Evolutionary conservation across 1,140 invertebrate genomes (phyloP), one percentile per base, ranked within the genome.

Genomic region (Fopius arisanus): DNA sequence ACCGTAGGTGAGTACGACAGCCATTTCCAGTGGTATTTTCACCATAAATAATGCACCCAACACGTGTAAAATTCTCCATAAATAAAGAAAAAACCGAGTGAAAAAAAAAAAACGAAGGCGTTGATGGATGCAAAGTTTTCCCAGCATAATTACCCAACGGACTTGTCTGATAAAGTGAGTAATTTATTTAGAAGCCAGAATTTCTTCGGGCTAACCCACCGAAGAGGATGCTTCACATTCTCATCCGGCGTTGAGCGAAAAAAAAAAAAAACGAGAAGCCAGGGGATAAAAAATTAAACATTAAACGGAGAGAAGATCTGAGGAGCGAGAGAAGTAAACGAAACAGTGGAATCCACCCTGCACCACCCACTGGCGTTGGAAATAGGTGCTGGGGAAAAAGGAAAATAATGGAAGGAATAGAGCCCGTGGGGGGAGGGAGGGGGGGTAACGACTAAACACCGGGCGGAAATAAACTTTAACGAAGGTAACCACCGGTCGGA

Each of bases 391-490:
- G 19, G 31, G 5, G n/a, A 40, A 40, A 29, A 21, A 41, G 12
- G 54, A 48, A 54, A 54, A 23, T 54, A 23, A 21, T 3, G 23
- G 5, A 54, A 54, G 21, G 16, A 54, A 54, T 7, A 54, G 21
- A 14, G 48, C 33, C 54, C 37, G n/a, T n/a, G n/a, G n/a, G n/a
- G n/a, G n/a, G n/a, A n/a, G n/a, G n/a, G n/a, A n/a, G n/a, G n/a
- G 66, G 66, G 70, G 37, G 62, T 72, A 72, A 72, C 62, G 70
- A 72, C 70, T 59, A 51, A 73, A 67, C 48, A 43, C 65, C 0
- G 63, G 14, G 48, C n/a, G 48, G 65, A 67, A 73, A 73, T 73
- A 73, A 73, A 67, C 41, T 73, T 67, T 73, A 73, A 67, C 63
- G 71, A 73, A 71, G 59, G 62, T 65, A 67, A 67, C 40, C n/a